A percentile compares a stretch with the other conserved stretches of the same genome.
Evolutionary conservation across 2,113 vertebrate genomes (phyloP).

Genomic region (Micronycteris hirsuta): DNA sequence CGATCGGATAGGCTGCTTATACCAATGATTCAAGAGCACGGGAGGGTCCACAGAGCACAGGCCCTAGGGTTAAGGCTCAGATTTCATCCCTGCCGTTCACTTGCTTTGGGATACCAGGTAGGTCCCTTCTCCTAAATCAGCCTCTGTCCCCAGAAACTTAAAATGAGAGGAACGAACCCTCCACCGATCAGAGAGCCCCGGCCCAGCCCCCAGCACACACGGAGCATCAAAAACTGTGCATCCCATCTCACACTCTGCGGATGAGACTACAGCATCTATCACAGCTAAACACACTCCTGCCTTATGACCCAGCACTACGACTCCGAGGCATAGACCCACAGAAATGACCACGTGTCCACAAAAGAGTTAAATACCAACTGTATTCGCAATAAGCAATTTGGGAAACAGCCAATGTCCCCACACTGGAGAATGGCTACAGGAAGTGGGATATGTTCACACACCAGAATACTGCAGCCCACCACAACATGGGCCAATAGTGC

Average conservation of each 20-base stretch:
- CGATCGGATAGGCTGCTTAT: fast-evolving
- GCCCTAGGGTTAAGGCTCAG: not conserved
- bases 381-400: not conserved
- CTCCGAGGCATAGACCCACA: not conserved
- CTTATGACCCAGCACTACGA: not conserved
- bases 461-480: not conserved
- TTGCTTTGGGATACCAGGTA: not conserved
- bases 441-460: no score
- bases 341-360: not conserved
- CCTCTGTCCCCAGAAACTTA: not conserved
- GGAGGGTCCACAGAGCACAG: not conserved
- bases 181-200: not conserved
- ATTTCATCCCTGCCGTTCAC: not conserved
- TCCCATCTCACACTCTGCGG: no score
- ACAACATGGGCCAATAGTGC: fast-evolving
- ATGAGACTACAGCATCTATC: not conserved
- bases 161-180: not conserved
- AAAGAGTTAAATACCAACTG: not conserved
- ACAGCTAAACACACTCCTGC: not conserved
- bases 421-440: not conserved
- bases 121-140: not conserved
- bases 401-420: not conserved
- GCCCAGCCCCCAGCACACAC: not conserved
- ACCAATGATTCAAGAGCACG: fast-evolving
- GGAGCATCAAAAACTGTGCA: not conserved